Percentiles rank a stretch among this genome's conserved stretches.
Evolutionary conservation across 1,140 invertebrate species (phyloP).

Genomic region (Vanessa atalanta): DNA sequence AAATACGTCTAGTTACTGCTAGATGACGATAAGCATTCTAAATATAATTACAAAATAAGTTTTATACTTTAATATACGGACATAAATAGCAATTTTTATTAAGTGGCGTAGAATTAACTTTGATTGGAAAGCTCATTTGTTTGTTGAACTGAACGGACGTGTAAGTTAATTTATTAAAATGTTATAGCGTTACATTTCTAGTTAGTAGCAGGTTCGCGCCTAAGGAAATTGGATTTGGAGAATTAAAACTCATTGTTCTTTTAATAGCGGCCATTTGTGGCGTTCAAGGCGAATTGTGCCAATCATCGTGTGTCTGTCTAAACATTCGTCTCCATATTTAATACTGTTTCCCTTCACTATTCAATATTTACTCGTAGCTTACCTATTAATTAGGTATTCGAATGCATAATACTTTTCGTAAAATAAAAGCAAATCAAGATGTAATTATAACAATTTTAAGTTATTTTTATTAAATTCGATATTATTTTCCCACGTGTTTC

Average conservation of each 20-base stretch:
- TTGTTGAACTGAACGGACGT: constrained; percentile 27
- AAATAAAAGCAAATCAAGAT: background rate
- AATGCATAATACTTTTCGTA: background rate
- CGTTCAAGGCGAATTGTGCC: constrained; percentile 75
- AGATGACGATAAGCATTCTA: background rate
- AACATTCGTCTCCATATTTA: background rate
- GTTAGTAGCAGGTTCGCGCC: constrained; percentile 57
- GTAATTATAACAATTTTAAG: no score
- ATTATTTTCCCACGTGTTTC: constrained; percentile 26
- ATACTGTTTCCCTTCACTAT: background rate
- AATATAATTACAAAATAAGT: constrained; percentile 5
- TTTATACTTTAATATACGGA: constrained; percentile 12
- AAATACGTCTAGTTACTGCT: background rate
- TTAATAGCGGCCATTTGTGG: constrained; percentile 76
- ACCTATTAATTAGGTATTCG: background rate
- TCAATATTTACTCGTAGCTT: no score
- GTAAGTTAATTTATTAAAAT: constrained; percentile 62
- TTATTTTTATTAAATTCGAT: background rate
- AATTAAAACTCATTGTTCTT: constrained; percentile 79
- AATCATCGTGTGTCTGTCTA: constrained; percentile 59
- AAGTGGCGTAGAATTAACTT: background rate
- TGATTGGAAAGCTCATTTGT: constrained; percentile 7
- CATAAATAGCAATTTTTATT: constrained; percentile 13
- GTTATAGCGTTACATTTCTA: constrained; percentile 62
- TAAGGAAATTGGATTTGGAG: constrained; percentile 76